These are phyloP conservation scores for Ptilorrhoa leucosticta DNA, from an alignment of 2,113 vertebrate genomes.

Conservation along the genomic window DNA sequence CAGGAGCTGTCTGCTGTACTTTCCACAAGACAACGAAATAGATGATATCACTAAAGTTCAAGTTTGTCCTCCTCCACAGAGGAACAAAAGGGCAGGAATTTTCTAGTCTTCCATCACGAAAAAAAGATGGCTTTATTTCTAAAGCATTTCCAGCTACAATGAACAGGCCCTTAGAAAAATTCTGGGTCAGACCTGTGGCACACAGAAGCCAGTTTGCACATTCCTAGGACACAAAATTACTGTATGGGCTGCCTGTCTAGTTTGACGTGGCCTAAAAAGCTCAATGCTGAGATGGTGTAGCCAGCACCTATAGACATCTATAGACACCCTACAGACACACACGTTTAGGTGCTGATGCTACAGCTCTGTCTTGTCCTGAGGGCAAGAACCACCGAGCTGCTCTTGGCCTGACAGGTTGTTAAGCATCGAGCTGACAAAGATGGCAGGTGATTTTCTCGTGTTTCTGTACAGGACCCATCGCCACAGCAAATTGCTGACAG, in stretches of 20 bases:
- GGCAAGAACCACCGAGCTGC: rapidly evolving
- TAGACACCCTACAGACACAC: rapidly evolving
- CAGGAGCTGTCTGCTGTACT: background rate
- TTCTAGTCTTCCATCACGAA: background rate
- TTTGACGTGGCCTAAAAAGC: background rate
- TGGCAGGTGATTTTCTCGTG: background rate
- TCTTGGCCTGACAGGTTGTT: background rate
- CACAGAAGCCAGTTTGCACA: background rate
- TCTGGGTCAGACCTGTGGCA: background rate
- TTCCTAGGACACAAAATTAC: background rate
- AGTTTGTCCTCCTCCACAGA: background rate
- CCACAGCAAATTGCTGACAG: background rate
- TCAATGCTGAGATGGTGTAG: background rate
- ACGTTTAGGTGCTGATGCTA: background rate
- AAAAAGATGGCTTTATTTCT: background rate
- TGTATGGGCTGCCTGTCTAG: background rate
- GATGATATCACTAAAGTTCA: background rate
- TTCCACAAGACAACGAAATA: background rate
- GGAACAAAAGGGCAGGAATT: background rate
- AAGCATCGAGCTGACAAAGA: background rate
- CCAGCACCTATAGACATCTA: background rate
- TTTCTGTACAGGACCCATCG: background rate
- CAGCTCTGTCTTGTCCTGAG: background rate
- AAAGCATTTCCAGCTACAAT: background rate
- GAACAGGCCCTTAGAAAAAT: background rate